phyloP scores from a whole-genome alignment of 1,140 invertebrate genomes.

The Drosophila mojavensis region DNA sequence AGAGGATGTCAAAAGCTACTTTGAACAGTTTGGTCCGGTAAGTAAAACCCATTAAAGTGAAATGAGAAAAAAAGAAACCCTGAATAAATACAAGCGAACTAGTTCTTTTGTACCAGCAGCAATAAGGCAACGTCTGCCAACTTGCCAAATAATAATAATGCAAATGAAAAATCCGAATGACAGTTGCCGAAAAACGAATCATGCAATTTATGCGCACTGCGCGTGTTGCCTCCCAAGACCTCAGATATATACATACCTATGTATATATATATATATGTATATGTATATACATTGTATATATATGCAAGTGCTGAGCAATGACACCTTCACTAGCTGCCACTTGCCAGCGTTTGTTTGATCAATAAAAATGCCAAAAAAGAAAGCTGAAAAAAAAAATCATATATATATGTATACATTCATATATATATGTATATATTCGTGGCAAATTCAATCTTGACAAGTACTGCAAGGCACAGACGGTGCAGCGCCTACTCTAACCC shows the following conservation, averaged over 20 bases:
- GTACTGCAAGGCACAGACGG: conserved; percentile 74
- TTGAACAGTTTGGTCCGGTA: conserved; percentile 99
- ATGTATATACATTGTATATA: background rate
- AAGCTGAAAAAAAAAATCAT: background rate
- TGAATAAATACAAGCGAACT: conserved; percentile 2
- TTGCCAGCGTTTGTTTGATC: conserved; percentile 83
- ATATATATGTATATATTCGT: conserved; percentile 38
- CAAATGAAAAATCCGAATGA: conserved; percentile 66
- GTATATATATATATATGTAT: conserved; percentile 5
- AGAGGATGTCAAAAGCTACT: conserved; percentile 99
- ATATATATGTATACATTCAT: background rate
- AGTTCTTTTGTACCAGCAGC: conserved; percentile 6
- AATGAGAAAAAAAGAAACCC: background rate
- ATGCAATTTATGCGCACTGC: conserved; percentile 70
- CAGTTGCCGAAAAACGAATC: conserved; percentile 70
- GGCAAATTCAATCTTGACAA: conserved; percentile 83
- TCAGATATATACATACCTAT: conserved; percentile 2
- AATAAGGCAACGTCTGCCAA: conserved; percentile 28
- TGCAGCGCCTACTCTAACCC: conserved; percentile 16
- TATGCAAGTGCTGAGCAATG: conserved; percentile 62
- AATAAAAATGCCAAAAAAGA: conserved; percentile 78
- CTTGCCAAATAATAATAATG: conserved; percentile 70
- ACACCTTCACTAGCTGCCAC: conserved; percentile 80
- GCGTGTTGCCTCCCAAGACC: conserved; percentile 13
- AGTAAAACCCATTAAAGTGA: conserved; percentile 85